Percentiles rank a stretch among this genome's conserved stretches.
phyloP scores from a whole-genome alignment of 2,888 invertebrate genomes.

The Agrilus mali region DNA sequence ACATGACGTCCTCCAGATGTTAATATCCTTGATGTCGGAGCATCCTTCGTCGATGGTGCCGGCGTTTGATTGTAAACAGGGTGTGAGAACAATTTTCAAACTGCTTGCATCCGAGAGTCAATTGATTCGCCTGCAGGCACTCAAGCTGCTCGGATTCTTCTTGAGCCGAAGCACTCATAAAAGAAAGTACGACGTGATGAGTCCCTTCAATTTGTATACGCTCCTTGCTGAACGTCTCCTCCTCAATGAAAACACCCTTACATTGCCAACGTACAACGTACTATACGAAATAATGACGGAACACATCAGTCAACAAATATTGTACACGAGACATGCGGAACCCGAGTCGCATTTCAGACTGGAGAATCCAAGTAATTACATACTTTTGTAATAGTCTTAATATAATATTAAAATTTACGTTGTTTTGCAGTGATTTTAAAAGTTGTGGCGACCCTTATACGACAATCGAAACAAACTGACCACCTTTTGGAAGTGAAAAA shows the following conservation, averaged over 20 bases:
- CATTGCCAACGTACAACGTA: slow-evolving; percentile 94
- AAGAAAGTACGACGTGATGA: slow-evolving; percentile 98
- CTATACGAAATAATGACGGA: slow-evolving; percentile 98
- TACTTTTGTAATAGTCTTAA: not conserved
- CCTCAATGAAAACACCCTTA: slow-evolving; percentile 77
- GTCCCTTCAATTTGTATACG: slow-evolving; percentile 95
- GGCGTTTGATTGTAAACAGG: slow-evolving; percentile 95
- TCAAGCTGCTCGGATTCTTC: slow-evolving; percentile 95
- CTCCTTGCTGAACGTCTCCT: slow-evolving; percentile 86
- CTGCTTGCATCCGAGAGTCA: slow-evolving; percentile 92
- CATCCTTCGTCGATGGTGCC: slow-evolving; percentile 99
- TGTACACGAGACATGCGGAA: slow-evolving; percentile 88
- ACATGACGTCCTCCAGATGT: slow-evolving; percentile 93
- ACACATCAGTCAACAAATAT: slow-evolving; percentile 88
- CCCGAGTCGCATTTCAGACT: slow-evolving; percentile 89
- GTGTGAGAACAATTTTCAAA: slow-evolving; percentile 94
- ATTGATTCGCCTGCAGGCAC: slow-evolving; percentile 85
- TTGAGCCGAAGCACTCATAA: slow-evolving; percentile 96
- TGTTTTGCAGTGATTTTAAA: slow-evolving; percentile 78
- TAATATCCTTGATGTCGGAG: slow-evolving; percentile 94
- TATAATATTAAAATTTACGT: too few relatives aligned
- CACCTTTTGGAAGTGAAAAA: slow-evolving; percentile 88
- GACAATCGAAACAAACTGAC: slow-evolving; percentile 91
- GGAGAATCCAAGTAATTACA: slow-evolving; percentile 85
- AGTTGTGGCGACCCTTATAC: slow-evolving; percentile 92